Conservation (phyloP, 2,797 vertebrate genomes). For the Sebastes trivittatus region DNA sequence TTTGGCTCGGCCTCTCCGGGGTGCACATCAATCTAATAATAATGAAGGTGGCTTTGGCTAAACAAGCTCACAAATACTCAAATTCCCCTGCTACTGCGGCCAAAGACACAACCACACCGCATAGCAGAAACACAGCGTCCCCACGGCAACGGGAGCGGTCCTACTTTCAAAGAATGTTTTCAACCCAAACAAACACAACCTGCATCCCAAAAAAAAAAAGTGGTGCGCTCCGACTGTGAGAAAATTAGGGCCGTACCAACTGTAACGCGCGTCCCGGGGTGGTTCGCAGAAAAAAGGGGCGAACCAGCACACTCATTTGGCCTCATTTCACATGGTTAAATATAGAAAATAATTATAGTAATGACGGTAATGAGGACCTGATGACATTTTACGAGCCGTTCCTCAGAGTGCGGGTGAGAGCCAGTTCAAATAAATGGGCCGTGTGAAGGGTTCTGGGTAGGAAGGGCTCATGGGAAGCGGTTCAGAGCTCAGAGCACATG, state of each 20-base stretch:
- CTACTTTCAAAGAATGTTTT: conserved; percentile 25
- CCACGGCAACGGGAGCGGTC: conserved; percentile 25
- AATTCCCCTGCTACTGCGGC: conserved; percentile 56
- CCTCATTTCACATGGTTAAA: conserved; percentile 81
- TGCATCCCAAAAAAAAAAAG: conserved; percentile 30
- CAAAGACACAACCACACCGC: conserved; percentile 55
- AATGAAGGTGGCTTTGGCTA: conserved; percentile 74
- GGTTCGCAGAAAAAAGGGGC: conserved; percentile 36
- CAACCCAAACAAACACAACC: conserved; percentile 51
- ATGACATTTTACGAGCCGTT: conserved; percentile 75
- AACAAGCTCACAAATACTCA: conserved; percentile 77
- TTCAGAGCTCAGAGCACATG: conserved; percentile 57
- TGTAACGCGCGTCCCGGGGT: conserved; percentile 53
- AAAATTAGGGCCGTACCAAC: conserved; percentile 59
- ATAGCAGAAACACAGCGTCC: conserved; percentile 21
- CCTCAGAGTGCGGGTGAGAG: conserved; percentile 73
- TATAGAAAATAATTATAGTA: conserved; percentile 87
- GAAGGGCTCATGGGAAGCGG: conserved; percentile 64
- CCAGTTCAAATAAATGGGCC: conserved; percentile 78
- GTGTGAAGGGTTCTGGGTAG: conserved; percentile 69
- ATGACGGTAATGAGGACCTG: conserved; percentile 81
- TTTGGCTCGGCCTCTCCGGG: conserved; percentile 41
- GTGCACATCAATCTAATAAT: conserved; percentile 57
- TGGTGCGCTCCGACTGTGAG: conserved; percentile 48
- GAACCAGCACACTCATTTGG: conserved; percentile 70